A percentile compares a stretch with the other conserved stretches of the same genome.
These are phyloP conservation scores for Iphiclides podalirius DNA, from an alignment of 2,888 invertebrate genomes.

Conservation along the genomic window DNA sequence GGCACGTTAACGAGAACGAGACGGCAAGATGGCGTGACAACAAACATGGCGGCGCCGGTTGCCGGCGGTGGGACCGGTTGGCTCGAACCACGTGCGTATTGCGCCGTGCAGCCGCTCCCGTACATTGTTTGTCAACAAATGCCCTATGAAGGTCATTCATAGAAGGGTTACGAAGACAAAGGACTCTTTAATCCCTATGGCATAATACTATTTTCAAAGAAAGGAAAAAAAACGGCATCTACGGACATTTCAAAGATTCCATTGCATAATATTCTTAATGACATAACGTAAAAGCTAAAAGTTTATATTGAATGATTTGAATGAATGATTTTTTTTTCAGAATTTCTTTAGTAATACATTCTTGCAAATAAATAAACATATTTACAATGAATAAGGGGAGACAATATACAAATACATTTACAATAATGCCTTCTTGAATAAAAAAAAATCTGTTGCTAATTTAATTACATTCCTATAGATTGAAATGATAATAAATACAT, in stretches of 20 bases:
- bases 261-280: no score
- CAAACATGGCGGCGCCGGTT: slow-evolving; percentile 75
- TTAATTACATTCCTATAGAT: no score
- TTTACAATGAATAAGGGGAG: no score
- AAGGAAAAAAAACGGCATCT: slow-evolving; percentile 2
- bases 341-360: no score
- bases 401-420: no score
- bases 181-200: slow-evolving; percentile 43
- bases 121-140: slow-evolving; percentile 78
- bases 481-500: no score
- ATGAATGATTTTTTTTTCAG: no score
- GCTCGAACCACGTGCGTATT: slow-evolving; percentile 70
- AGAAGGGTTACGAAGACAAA: slow-evolving; percentile 63
- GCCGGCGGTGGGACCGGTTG: slow-evolving; percentile 70
- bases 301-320: no score
- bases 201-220: slow-evolving; percentile 40
- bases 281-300: no score
- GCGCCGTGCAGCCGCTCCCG: slow-evolving; percentile 60
- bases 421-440: no score
- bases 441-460: no score
- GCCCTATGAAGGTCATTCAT: slow-evolving; percentile 71
- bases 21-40: slow-evolving; percentile 70
- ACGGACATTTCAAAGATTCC: not conserved
- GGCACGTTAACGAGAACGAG: slow-evolving; percentile 44
- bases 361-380: no score